Evolutionary conservation across 2,888 invertebrate species (phyloP), one percentile per base, ranked within the genome.

Genomic region (Tetragonisca angustula): DNA sequence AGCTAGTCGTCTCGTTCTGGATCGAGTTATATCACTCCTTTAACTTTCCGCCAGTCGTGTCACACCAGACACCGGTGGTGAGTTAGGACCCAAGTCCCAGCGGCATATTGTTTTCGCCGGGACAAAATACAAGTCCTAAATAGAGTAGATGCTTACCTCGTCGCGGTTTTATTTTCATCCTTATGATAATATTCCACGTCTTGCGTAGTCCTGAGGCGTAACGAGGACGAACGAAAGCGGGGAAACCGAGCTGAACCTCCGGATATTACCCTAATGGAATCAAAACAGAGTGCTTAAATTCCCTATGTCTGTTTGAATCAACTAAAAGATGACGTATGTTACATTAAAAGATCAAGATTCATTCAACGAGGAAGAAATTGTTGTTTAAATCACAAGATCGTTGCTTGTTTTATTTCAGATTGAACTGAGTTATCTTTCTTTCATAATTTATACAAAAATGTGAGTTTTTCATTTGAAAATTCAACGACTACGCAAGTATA

Each of bases 181-280:
- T 61, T 74, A 56, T n/a, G 70, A 80, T 70, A 76, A 80, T 80
- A 80, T 80, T 62, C 76, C 21, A 52, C 61, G 54, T 27, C 49
- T 59, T 65, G 36, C 64, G 59, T 17, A 4, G 59, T 50, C 27
- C 50, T 52, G 59, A 77, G 54, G 77, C 71, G 72, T 81, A 81
- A 77, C 77, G 67, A 81, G 81, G 36, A 61, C 61, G 59, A 68
- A 70, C 43, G 50, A 71, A 52, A 76, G 67, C 67, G 59, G 36
- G 4, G 36, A 17, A 43, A 52, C 36, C 65, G 62, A 27, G 67
- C 50, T 56, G 52, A 81, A 65, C 62, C 52, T 59, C n/a, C 62
- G 77, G 52, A 67, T 61, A 72, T 74, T 81, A 62, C 50, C 64
- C 70, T 50, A 32, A 17, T 36, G 50, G 52, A 70, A 36, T 50